A percentile compares a stretch with the other conserved stretches of the same genome.
These are phyloP conservation scores for Drosophila kanekoi DNA, from an alignment of 2,888 invertebrate genomes.

Conservation along the genomic window DNA sequence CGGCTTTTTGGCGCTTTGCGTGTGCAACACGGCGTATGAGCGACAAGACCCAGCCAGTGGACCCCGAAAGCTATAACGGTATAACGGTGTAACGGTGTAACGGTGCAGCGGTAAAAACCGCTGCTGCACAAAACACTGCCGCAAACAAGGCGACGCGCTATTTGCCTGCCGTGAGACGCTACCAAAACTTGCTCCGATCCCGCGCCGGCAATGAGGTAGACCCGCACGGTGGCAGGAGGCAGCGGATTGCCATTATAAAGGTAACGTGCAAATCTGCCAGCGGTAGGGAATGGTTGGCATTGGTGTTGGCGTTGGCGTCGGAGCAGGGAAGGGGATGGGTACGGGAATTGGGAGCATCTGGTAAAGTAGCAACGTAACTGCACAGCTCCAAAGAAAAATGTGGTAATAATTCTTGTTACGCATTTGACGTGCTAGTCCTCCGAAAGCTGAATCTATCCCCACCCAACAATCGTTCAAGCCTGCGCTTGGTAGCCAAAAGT, in stretches of 20 bases:
- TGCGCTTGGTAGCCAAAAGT: conserved; percentile 34
- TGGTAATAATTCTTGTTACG: conserved; percentile 71
- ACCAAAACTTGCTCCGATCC: conserved; percentile 1
- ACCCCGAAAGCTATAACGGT: conserved; percentile 12
- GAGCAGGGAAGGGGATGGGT: too few relatives aligned
- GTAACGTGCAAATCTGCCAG: conserved; percentile 54
- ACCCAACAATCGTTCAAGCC: background rate
- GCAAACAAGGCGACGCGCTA: conserved; percentile 50
- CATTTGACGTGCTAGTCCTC: conserved; percentile 41
- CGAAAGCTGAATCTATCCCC: conserved; percentile 17
- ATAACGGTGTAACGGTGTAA: background rate
- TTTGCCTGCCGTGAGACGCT: conserved; percentile 59
- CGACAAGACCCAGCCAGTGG: conserved; percentile 36
- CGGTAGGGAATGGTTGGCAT: conserved; percentile 1
- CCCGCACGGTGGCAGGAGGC: background rate
- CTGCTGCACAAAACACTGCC: conserved; percentile 49
- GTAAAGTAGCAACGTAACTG: conserved; percentile 10
- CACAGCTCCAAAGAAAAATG: conserved; percentile 42
- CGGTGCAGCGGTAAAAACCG: conserved; percentile 20
- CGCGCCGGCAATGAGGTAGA: background rate
- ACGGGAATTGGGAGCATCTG: too few relatives aligned
- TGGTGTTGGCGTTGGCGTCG: background rate
- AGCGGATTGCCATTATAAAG: conserved; percentile 55
- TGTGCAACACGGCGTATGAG: conserved; percentile 72
- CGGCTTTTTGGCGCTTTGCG: conserved; percentile 47